Evolutionary conservation across 2,113 vertebrate genomes (phyloP), one percentile per base, ranked within the genome.

Genomic region (Cyphomyrus discorhynchus): DNA sequence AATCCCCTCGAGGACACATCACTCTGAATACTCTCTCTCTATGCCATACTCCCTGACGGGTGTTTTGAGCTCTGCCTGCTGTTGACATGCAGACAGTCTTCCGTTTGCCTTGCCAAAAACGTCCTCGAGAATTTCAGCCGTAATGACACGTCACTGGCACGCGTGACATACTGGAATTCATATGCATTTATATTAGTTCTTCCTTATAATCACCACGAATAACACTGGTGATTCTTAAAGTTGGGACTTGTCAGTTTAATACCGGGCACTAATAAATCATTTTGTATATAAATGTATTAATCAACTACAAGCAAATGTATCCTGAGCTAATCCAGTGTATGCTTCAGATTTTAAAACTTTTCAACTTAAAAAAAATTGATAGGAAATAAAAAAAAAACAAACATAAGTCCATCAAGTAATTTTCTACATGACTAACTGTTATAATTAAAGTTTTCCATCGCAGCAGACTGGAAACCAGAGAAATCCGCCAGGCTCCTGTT

Each of bases 361-460:
- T 74, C 49, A 84, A 24, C 45, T 58, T 17, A 74, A 15, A 45
- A n/a, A 9, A 15, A 42, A 89, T 17, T 27, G 35, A 62, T 91
- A 87, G 39, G 83, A 77, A 90, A 91, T 80, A 86, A 80, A 9
- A 49, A 49, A 13, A 74, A 88, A 39, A 2, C 89, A 84, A 74
- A 90, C 35, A 19, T 6, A 82, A 66, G 35, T 58, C 80, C 87
- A 88, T 31, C 42, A 80, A 90, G 58, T 53, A 87, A 80, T 91
- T 91, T 91, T 91, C 92, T 89, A 88, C 90, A 88, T 47, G 88
- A 90, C 86, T 85, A 88, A 91, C 45, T 80, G 42, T 82, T 86
- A 90, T 89, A 91, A 91, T 90, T 84, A 87, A 88, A 49, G 49
- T 49, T 42, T 42, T 42, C 39, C 39, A 42, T 42, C 3, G 39